Base-by-base conservation (phyloP, 2,113 vertebrate genomes). In the Coracopsis vasa region DNA sequence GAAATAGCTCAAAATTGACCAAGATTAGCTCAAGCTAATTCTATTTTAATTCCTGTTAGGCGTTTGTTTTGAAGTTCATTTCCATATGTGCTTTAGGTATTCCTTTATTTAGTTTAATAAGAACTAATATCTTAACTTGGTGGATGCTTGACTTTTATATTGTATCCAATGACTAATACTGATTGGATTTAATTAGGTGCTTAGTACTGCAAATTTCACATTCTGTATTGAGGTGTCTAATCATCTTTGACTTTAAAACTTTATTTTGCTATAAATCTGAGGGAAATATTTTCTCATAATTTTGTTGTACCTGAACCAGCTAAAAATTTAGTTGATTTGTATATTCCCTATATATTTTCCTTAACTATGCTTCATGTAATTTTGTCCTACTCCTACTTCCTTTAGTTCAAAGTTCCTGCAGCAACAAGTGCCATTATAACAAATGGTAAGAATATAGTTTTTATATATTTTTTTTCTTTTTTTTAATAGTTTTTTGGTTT, bases 361-460 rank as follows among this genome's bases (percentile, higher is more conserved):
- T 91, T 75, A 88, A 39, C 15, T 62, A 3, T 60, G 6, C 64
- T 28, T 86, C 9, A 41, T 1, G 14, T 73, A 81, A 16, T 94
- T 86, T 79, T 95, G 7, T 80, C 31, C 8, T 73, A 11, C 56
- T 95, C 83, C 88, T 95, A 7, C 77, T 50, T 58, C 29, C 25
- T 96, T 86, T 92, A 98, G 98, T 98, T 98, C 97, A 98, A 98
- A 97, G 98, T 98, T 89, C 98, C 98, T 93, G 98, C 98, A 93
- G 98, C 98, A 95, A 98, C 98, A 95, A 98, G 98, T 97, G 98
- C 98, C 27, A 98, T 98, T 94, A 98, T 98, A 96, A 98, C 98
- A 73, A 98, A 98, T 51, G 98, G 98, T 98, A 98, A 98, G 98
- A 95, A 64, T 82, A 80, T 37, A 41, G 10, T 61, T 89, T 44